Evolutionary conservation across 1,140 invertebrate species (phyloP), one percentile per base, ranked within the genome.

Genomic region (Aphaenogaster ashmeadi): DNA sequence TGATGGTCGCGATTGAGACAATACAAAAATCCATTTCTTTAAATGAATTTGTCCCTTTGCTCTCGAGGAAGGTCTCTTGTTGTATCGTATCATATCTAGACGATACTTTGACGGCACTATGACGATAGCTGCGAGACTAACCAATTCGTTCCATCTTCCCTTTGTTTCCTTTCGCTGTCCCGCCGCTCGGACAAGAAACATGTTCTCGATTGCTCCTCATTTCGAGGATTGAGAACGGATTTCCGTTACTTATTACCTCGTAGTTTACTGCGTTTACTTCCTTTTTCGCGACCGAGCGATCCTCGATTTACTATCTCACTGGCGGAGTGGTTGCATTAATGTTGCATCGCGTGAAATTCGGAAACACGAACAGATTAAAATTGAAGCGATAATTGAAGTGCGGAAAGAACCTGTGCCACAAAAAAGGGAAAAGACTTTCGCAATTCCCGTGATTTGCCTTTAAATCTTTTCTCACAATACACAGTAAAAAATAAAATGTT

Each of bases 201-300:
- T 41, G 18, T 27, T 47, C 67, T 72, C 67, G 41, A 72, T 72
- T 13, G 21, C 52, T 58, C 41, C 54, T 47, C 69, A 60, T 60
- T 74, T 83, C 52, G 64, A 27, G 52, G 18, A 74, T 74, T 33
- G 52, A 52, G 21, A 83, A 58, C 52, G 41, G 52, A 83, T 36
- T 58, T 83, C 50, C 54, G 54, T 72, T 83, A 47, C 41, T 72
- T 60, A 83, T 71, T 83, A 74, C 9, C 38, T 33, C 18, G 44
- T 2, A 21, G 13, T 33, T 47, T 56, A 33, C 15, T 7, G 7
- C 5, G 8, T 72, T 80, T 27, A 5, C 18, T 72, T 72, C 11
- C 7, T 47, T 47, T 83, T 74, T 47, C 80, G 27, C 66, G 67
- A 33, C 2, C 47, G 21, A 66, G 18, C 33, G 15, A 41, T 58